Evolutionary conservation across 1,140 invertebrate species (phyloP).

Genomic region (Drosophila setifemur): DNA sequence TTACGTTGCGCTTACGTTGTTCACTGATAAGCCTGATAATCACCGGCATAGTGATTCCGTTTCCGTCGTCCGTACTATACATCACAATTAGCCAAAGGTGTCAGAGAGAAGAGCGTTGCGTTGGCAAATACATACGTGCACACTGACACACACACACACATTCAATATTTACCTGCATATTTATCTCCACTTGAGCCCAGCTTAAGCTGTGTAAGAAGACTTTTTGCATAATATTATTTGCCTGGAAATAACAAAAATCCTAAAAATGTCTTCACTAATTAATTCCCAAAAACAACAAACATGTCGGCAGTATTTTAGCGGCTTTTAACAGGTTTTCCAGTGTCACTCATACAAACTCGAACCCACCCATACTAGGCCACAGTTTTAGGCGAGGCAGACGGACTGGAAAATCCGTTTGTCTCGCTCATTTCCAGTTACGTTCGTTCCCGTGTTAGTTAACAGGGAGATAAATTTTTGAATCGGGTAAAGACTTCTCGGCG

Average conservation of each 20-base stretch:
- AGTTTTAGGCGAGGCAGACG: conserved; percentile 67
- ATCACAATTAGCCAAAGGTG: conserved; percentile 41
- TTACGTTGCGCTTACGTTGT: conserved; percentile 45
- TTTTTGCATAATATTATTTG: conserved; percentile 70
- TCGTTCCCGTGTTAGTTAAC: too few species aligned
- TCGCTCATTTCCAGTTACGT: too few species aligned
- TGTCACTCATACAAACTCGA: conserved; percentile 41
- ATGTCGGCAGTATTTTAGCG: conserved; percentile 70
- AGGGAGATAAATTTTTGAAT: too few species aligned
- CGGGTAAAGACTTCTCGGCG: too few species aligned
- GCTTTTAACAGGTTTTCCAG: conserved; percentile 78
- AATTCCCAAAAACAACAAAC: conserved; percentile 74
- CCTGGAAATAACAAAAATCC: conserved; percentile 68
- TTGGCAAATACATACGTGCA: conserved; percentile 15
- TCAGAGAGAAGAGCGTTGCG: conserved; percentile 26
- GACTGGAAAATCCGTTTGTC: conserved; percentile 70
- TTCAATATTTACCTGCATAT: conserved; percentile 27
- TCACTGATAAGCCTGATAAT: conserved; percentile 71
- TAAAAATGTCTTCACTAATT: conserved; percentile 76
- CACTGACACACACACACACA: neutral
- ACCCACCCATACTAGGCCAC: neutral
- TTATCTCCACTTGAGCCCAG: conserved; percentile 36
- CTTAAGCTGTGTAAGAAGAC: too few species aligned
- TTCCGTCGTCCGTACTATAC: conserved; percentile 39
- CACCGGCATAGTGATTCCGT: conserved; percentile 54